Conservation (phyloP, 2,113 vertebrate genomes). For the Neofelis nebulosa region DNA sequence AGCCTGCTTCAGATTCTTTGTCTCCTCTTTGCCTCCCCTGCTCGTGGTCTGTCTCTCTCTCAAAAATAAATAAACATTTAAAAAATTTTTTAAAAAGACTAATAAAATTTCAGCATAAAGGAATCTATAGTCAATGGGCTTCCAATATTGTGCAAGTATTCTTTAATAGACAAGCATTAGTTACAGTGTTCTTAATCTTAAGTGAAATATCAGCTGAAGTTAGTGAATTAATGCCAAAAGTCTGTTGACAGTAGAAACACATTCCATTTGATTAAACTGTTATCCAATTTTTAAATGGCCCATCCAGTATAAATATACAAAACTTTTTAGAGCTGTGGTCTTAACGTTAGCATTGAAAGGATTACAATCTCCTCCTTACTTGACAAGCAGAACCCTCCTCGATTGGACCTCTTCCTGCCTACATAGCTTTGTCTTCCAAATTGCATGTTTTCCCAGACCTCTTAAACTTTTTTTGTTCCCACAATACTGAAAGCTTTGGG, state of each 20-base stretch:
- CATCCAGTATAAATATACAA: neutral
- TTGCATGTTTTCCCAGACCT: neutral
- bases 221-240: conserved; percentile 43
- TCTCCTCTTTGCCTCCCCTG: too few species aligned
- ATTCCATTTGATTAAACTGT: neutral
- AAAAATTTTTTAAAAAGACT: too few species aligned
- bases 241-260: neutral
- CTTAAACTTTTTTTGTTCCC: neutral
- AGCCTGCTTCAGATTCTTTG: too few species aligned
- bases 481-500: neutral
- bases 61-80: too few species aligned
- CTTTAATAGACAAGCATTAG: conserved; percentile 50
- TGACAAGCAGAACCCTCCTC: neutral
- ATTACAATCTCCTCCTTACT: neutral
- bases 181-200: conserved; percentile 49
- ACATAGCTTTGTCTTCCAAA: neutral
- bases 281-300: neutral
- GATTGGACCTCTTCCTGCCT: neutral
- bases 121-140: conserved; percentile 34
- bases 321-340: neutral
- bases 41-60: too few species aligned
- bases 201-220: neutral
- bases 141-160: neutral
- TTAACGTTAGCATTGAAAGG: neutral
- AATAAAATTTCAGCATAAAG: neutral